Evolutionary conservation across 2,797 vertebrate species (phyloP).

Genomic region (Astyanax mexicanus): DNA sequence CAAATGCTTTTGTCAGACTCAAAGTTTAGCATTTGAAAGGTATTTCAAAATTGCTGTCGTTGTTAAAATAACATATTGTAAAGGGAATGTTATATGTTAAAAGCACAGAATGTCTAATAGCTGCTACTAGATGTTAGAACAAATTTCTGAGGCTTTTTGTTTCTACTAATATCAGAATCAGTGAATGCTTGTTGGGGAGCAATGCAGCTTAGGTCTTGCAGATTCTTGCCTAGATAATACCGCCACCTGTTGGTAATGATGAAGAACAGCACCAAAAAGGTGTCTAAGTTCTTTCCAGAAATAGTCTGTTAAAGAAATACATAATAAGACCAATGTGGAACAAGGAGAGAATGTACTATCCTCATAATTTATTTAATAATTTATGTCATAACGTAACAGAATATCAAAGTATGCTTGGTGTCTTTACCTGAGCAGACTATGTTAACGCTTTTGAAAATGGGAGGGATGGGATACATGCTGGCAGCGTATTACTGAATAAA

Average conservation of each 20-base stretch:
- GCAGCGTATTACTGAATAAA: too few species aligned
- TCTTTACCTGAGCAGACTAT: neutral
- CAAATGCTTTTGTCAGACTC: too few species aligned
- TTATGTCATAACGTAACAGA: too few species aligned
- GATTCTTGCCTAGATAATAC: neutral
- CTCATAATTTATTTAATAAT: too few species aligned
- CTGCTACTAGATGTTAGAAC: neutral
- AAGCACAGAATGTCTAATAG: neutral
- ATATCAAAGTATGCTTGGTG: neutral
- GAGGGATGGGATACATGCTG: too few species aligned
- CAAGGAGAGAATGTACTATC: neutral
- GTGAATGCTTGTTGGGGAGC: neutral
- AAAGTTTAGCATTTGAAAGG: too few species aligned
- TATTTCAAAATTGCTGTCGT: too few species aligned
- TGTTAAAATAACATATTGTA: too few species aligned
- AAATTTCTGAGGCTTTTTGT: too few species aligned
- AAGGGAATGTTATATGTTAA: too few species aligned
- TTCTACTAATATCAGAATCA: neutral
- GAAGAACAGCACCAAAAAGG: neutral
- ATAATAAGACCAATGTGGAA: neutral
- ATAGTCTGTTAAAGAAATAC: neutral
- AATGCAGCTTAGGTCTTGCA: neutral
- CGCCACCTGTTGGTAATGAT: slow-evolving; percentile 42
- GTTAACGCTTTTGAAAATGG: too few species aligned
- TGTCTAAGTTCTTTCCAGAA: neutral